Percentiles rank a stretch among this genome's conserved stretches.
Conservation (phyloP, 35 echinoderm and acorn worm genomes). For the Patiria miniata region DNA sequence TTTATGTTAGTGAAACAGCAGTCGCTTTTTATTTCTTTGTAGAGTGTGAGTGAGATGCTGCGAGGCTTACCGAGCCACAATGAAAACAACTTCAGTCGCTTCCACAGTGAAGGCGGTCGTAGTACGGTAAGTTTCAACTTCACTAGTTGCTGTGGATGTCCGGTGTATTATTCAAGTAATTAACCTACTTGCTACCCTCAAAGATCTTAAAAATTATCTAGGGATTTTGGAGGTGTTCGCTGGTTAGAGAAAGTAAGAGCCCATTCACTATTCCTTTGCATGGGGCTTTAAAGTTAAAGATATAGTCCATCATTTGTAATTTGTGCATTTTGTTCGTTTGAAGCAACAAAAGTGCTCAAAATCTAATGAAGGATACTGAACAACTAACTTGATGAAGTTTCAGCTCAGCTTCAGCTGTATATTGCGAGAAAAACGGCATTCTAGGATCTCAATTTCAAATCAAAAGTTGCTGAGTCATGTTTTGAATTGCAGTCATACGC, state of each 20-base stretch:
- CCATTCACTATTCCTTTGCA: not conserved
- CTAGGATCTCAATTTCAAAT: too few species aligned
- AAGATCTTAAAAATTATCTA: not conserved
- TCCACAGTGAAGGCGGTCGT: slow-evolving; percentile 79
- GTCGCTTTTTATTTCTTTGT: slow-evolving; percentile 42
- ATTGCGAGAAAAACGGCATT: too few species aligned
- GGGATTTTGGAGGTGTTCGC: not conserved
- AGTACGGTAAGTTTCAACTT: slow-evolving; percentile 48
- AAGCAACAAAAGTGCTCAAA: too few species aligned
- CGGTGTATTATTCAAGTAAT: not conserved
- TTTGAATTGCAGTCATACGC: too few species aligned
- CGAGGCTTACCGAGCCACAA: slow-evolving; percentile 88
- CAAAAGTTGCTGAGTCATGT: too few species aligned
- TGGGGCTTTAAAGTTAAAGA: too few species aligned
- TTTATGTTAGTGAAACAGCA: too few species aligned
- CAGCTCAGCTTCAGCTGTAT: too few species aligned
- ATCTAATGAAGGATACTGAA: too few species aligned
- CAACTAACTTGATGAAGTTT: too few species aligned
- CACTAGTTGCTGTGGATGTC: not conserved
- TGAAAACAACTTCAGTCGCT: slow-evolving; percentile 91
- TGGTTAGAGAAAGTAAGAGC: not conserved
- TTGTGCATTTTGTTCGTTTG: too few species aligned
- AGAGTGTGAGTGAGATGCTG: slow-evolving; percentile 90
- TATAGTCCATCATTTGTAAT: too few species aligned
- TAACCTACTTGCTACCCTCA: not conserved